phyloP scores from a whole-genome alignment of 1,140 invertebrate species.

The Eubasilissa regina region DNA sequence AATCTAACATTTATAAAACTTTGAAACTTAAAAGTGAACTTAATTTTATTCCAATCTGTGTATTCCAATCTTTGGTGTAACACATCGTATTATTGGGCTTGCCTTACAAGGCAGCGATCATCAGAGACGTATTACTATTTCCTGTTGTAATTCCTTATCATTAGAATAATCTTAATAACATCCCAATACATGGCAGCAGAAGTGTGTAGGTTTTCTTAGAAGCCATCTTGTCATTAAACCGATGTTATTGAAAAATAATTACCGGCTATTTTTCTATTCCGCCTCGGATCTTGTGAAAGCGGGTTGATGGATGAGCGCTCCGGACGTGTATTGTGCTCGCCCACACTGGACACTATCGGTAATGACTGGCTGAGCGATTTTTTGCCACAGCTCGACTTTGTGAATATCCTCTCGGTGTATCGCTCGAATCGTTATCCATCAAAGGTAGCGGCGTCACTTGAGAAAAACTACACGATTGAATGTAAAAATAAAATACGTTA shows the following conservation, averaged over 20 bases:
- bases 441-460: too few species aligned
- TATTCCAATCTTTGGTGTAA: too few species aligned
- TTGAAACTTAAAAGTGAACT: too few species aligned
- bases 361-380: slow-evolving; percentile 29
- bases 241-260: slow-evolving; percentile 60
- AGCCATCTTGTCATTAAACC: slow-evolving; percentile 45
- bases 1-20: neutral
- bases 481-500: too few species aligned
- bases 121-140: slow-evolving; percentile 18
- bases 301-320: slow-evolving; percentile 46
- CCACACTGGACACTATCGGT: slow-evolving; percentile 49
- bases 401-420: neutral
- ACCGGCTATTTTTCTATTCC: slow-evolving; percentile 43
- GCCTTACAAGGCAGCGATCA: slow-evolving; percentile 15
- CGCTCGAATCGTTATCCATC: too few species aligned
- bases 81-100: too few species aligned
- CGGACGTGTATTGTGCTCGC: slow-evolving; percentile 39
- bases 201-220: slow-evolving; percentile 24
- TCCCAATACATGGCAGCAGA: slow-evolving; percentile 27
- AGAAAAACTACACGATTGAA: too few species aligned
- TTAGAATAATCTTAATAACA: slow-evolving; percentile 37
- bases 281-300: slow-evolving; percentile 50
- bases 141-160: slow-evolving; percentile 38
- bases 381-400: slow-evolving; percentile 17
- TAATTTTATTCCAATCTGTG: too few species aligned